Percentiles rank a stretch among this genome's conserved stretches.
These are phyloP conservation scores for Fukomys damarensis DNA, from an alignment of 2,113 vertebrate species.

Conservation along the genomic window DNA sequence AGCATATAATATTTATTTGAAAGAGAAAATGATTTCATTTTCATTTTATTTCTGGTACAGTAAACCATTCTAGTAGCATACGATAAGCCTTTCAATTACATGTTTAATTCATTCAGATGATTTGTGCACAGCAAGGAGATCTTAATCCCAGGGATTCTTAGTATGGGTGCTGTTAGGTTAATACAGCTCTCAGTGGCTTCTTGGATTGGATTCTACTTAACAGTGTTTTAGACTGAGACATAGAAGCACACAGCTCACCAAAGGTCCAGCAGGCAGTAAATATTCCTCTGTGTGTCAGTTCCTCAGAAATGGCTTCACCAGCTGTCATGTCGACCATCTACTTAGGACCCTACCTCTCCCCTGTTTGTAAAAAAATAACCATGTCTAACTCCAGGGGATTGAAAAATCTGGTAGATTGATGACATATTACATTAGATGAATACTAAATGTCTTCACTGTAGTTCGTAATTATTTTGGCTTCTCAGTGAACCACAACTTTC, in stretches of 20 bases:
- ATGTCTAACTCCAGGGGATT: neutral
- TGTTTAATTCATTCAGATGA: slow-evolving; percentile 77
- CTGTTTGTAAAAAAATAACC: neutral
- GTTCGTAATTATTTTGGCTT: neutral
- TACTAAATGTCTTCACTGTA: neutral
- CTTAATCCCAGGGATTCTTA: slow-evolving; percentile 52
- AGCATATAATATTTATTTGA: slow-evolving; percentile 80
- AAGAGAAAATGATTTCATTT: slow-evolving; percentile 79
- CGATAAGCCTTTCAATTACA: slow-evolving; percentile 71
- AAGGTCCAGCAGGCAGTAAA: slow-evolving; percentile 49
- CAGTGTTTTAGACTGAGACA: slow-evolving; percentile 44
- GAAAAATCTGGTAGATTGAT: neutral
- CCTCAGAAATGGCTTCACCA: neutral
- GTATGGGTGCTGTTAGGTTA: slow-evolving; percentile 42
- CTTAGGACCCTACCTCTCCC: neutral
- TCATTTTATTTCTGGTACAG: slow-evolving; percentile 78
- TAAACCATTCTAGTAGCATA: slow-evolving; percentile 64
- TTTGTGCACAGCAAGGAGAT: slow-evolving; percentile 63
- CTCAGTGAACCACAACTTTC: neutral
- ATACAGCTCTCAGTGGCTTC: slow-evolving; percentile 56
- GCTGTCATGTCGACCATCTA: neutral
- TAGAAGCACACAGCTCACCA: neutral
- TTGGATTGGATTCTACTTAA: slow-evolving; percentile 55
- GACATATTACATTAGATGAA: neutral
- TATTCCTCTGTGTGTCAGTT: neutral